Percentiles rank a stretch among this genome's conserved stretches.
These are phyloP conservation scores for Lacerta bilineata DNA, from an alignment of 2,797 vertebrate genomes.

Conservation along the genomic window DNA sequence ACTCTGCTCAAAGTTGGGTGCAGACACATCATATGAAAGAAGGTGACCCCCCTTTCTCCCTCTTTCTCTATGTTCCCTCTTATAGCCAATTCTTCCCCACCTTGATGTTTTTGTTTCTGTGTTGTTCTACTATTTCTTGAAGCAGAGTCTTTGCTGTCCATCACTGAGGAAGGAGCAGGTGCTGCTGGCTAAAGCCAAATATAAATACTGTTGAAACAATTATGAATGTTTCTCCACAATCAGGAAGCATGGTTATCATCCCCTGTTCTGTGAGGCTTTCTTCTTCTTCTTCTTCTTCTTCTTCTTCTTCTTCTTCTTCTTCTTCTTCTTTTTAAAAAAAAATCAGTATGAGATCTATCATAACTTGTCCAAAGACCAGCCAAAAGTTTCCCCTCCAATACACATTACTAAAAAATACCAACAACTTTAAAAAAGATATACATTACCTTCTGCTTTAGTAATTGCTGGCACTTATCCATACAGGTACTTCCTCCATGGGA, in stretches of 20 bases:
- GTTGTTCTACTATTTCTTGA: not conserved
- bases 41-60: not conserved
- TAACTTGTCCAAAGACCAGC: not conserved
- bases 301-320: too few species aligned
- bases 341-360: not conserved
- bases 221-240: not conserved
- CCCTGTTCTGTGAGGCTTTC: not conserved
- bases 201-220: constrained; percentile 1
- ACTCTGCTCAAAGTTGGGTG: not conserved
- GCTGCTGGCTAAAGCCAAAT: constrained; percentile 2
- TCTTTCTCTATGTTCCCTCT: not conserved
- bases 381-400: not conserved
- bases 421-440: constrained; percentile 1
- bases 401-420: not conserved
- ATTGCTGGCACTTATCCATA: constrained; percentile 40
- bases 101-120: not conserved
- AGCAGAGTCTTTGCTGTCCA: not conserved
- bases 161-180: constrained; percentile 10
- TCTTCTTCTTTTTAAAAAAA: too few species aligned
- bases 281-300: too few species aligned
- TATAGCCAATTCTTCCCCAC: not conserved
- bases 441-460: constrained; percentile 35
- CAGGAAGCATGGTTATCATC: not conserved
- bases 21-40: not conserved
- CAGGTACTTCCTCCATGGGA: constrained; percentile 43